These are phyloP conservation scores for Tuta absoluta DNA, from an alignment of 2,888 invertebrate genomes.

Conservation along the genomic window DNA sequence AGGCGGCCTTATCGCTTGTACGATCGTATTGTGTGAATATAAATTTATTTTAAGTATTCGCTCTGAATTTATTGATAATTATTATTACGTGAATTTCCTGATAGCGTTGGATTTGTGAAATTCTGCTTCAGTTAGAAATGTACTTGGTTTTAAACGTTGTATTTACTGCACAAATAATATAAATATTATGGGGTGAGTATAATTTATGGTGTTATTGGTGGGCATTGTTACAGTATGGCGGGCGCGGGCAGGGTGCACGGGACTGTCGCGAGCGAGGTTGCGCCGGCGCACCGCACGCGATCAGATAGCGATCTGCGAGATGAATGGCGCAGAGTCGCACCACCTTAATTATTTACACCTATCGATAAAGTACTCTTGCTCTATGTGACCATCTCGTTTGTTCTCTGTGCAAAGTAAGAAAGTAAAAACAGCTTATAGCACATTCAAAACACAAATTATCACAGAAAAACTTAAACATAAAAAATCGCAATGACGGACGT, in stretches of 20 bases:
- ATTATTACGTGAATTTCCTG: neutral
- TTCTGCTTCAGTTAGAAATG: neutral
- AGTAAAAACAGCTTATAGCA: too few species aligned
- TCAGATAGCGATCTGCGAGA: slow-evolving; percentile 75
- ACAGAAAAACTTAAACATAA: neutral
- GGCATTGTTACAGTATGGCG: slow-evolving; percentile 14
- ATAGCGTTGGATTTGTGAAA: neutral
- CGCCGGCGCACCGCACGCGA: slow-evolving; percentile 66
- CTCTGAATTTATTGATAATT: slow-evolving; percentile 3
- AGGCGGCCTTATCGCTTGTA: too few species aligned
- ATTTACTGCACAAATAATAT: slow-evolving; percentile 11
- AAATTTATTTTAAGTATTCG: slow-evolving; percentile 32
- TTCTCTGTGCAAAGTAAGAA: too few species aligned
- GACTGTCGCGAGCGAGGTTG: neutral
- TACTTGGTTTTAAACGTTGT: neutral
- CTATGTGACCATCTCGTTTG: neutral
- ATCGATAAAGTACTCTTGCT: slow-evolving; percentile 23
- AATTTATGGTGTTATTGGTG: slow-evolving; percentile 9
- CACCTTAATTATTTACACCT: slow-evolving; percentile 63
- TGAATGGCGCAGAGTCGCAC: slow-evolving; percentile 71
- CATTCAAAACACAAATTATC: neutral
- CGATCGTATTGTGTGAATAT: slow-evolving; percentile 35
- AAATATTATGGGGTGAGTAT: neutral
- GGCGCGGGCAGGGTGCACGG: neutral
- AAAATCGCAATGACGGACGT: too few species aligned